A percentile compares a stretch with the other conserved stretches of the same genome.
Conservation (phyloP, 2,113 vertebrate genomes). For the Oenanthe oenanthe region DNA sequence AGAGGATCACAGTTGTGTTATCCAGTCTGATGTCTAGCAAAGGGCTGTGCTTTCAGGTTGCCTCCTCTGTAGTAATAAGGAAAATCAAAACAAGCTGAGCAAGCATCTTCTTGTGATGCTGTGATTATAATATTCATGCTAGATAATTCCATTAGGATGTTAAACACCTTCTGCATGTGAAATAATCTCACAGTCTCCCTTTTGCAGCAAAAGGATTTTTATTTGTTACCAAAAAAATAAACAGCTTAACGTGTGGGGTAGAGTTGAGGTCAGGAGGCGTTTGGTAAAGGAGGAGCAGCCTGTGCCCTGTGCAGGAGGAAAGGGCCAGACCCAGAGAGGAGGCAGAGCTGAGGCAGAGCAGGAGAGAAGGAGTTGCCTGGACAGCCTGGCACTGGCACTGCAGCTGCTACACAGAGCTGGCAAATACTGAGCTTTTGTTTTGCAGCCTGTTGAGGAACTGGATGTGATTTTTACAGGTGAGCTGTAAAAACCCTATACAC, state of each 20-base stretch:
- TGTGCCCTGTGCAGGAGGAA: neutral
- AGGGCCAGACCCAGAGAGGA: neutral
- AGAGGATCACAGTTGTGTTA: slow-evolving; percentile 55
- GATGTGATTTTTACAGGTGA: neutral
- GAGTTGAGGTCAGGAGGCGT: neutral
- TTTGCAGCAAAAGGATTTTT: neutral
- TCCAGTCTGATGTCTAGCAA: slow-evolving; percentile 60
- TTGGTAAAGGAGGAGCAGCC: neutral
- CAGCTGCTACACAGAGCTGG: neutral
- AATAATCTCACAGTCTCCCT: neutral
- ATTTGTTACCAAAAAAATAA: neutral
- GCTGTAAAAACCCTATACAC: neutral
- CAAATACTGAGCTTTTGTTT: neutral
- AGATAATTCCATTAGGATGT: neutral
- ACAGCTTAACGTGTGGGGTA: fast-evolving
- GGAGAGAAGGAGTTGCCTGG: neutral
- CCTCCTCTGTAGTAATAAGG: neutral
- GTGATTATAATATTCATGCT: neutral
- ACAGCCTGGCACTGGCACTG: neutral
- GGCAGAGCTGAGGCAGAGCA: neutral
- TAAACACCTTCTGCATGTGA: neutral
- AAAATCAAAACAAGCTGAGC: slow-evolving; percentile 38
- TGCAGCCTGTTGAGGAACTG: neutral
- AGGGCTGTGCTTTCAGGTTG: neutral
- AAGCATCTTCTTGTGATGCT: slow-evolving; percentile 25